Base-by-base conservation (phyloP, 2,888 invertebrate genomes). In the Limnephilus lunatus region DNA sequence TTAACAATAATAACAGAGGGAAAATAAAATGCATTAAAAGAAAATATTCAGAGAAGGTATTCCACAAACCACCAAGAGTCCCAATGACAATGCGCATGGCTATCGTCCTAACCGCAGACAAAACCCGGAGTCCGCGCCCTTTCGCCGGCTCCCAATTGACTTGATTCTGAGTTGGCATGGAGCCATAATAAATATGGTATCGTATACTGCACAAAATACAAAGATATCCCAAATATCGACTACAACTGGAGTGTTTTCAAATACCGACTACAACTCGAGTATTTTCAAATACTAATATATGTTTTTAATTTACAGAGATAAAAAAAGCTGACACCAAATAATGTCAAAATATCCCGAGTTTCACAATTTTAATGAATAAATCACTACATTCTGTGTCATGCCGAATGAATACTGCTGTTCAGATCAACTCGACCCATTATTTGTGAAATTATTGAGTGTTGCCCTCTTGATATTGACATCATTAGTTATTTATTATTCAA, bases 381-480 rank as follows among this genome's bases (percentile, higher is more conserved):
- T 68, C 1, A 68, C 68, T 7, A 2, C 68, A 2, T 68, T 9
- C 25, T 19, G 25, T 11, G n/a, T 68, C 25, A 68, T 2, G 9
- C n/a, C 68, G n/a, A 68, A 68, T 68, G n/a, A 68, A 68, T 68
- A 68, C 25, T 68, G 9, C 7, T 9, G 68, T 68, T 68, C 19
- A 25, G 68, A 25, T 68, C n/a, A 25, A 68, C 68, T 68, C 68
- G 0, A 11, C 2, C 68, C 68, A 25, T 68, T 68, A 68, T 68
- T 68, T n/a, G 68, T 25, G 25, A 68, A 68, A 68, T 68, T 68
- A 4, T n/a, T 68, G 68, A 68, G 68, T 68, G 68, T 68, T 25
- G 68, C 68, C 68, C n/a, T 68, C 68, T 68, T 68, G 68, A 68
- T 68, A 68, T n/a, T n/a, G 68, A 68, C 68, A 68, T 68, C 68